A percentile compares a stretch with the other conserved stretches of the same genome.
These are phyloP conservation scores for Podargus strigoides DNA, from an alignment of 2,797 vertebrate species.

Conservation along the genomic window DNA sequence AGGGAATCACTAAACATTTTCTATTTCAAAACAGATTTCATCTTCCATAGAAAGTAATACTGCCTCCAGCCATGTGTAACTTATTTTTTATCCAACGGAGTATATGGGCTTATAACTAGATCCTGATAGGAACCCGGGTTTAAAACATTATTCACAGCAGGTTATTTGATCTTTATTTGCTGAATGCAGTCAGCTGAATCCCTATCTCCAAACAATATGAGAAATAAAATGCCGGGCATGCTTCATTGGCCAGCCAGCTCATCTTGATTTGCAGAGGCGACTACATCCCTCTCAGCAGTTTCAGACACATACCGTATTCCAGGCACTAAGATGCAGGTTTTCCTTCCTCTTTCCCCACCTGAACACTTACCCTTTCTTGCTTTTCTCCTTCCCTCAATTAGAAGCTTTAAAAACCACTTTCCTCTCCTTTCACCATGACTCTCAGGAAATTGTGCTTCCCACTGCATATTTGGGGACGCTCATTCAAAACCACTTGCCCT, in stretches of 20 bases:
- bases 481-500: neutral
- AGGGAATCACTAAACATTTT: slow-evolving; percentile 43
- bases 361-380: neutral
- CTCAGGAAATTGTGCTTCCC: neutral
- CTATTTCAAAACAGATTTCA: slow-evolving; percentile 65
- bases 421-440: neutral
- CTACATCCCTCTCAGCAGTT: slow-evolving; percentile 64
- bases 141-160: slow-evolving; percentile 77
- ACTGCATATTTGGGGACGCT: neutral
- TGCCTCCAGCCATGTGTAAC: slow-evolving; percentile 71
- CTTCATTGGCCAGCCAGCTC: slow-evolving; percentile 70
- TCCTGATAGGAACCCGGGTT: slow-evolving; percentile 73
- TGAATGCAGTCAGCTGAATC: slow-evolving; percentile 76
- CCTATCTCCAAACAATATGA: slow-evolving; percentile 75
- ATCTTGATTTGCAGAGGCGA: slow-evolving; percentile 69
- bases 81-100: slow-evolving; percentile 69
- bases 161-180: slow-evolving; percentile 78
- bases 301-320: neutral
- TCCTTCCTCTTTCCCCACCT: neutral
- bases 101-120: slow-evolving; percentile 75
- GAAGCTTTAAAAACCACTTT: neutral
- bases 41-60: slow-evolving; percentile 65
- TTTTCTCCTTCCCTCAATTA: neutral
- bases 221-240: slow-evolving; percentile 72
- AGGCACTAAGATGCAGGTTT: neutral